A percentile compares a stretch with the other conserved stretches of the same genome.
Evolutionary conservation across 2,113 vertebrate species (phyloP).

Genomic region (Amphilophus citrinellus): DNA sequence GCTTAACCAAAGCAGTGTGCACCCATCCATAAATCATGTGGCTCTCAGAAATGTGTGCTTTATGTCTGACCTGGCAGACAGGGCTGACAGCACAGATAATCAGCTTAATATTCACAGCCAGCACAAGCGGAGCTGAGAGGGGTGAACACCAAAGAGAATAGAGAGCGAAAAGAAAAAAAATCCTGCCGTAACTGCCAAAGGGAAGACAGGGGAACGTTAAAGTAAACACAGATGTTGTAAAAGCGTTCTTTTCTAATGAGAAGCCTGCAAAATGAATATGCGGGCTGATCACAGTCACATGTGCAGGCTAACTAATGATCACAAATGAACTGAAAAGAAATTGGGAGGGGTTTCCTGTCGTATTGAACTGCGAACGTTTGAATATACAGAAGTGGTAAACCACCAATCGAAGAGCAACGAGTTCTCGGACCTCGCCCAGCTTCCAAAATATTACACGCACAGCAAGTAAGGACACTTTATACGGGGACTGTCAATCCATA

Average conservation of each 20-base stretch:
- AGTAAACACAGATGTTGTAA: neutral
- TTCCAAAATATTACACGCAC: neutral
- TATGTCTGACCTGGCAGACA: constrained; percentile 53
- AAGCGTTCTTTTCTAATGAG: neutral
- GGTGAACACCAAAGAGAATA: neutral
- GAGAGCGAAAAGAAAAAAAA: neutral
- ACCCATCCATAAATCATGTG: constrained; percentile 34
- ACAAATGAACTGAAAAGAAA: neutral
- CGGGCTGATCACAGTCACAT: neutral
- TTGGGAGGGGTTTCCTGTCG: constrained; percentile 62
- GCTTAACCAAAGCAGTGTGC: neutral
- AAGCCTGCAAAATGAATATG: neutral
- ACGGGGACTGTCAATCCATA: neutral
- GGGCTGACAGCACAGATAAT: constrained; percentile 58
- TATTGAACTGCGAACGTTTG: neutral
- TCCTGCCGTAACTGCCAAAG: neutral
- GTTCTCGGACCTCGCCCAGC: neutral
- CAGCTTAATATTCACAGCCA: constrained; percentile 60
- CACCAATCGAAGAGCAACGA: neutral
- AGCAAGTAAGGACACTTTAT: neutral
- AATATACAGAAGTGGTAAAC: neutral
- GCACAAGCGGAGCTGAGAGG: neutral
- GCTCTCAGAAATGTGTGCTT: constrained; percentile 49
- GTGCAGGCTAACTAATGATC: neutral
- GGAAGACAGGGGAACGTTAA: neutral